Evolutionary conservation across 2,888 invertebrate genomes (phyloP).

Genomic region (Drosophila planitibia): DNA sequence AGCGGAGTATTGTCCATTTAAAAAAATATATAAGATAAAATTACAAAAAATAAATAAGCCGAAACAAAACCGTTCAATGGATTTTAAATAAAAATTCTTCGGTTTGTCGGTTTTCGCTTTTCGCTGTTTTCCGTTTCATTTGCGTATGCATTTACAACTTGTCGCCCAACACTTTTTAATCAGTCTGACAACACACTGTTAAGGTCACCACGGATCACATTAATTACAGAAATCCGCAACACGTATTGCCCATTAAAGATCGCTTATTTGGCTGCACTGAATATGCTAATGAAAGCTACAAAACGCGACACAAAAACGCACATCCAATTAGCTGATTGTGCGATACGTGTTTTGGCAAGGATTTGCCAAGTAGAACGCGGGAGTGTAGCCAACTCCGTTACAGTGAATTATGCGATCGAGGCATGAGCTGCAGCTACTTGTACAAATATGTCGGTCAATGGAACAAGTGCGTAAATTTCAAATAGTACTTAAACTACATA

Average conservation of each 20-base stretch:
- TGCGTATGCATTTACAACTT: constrained; percentile 69
- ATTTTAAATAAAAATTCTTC: constrained; percentile 29
- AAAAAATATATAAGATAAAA: constrained; percentile 58
- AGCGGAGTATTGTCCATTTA: constrained; percentile 55
- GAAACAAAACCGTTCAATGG: constrained; percentile 33
- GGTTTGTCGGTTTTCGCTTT: constrained; percentile 5
- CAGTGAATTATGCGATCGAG: constrained; percentile 63
- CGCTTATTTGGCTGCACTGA: constrained; percentile 36
- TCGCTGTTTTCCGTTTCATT: constrained; percentile 60
- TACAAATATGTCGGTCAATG: constrained; percentile 62
- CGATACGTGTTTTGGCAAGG: constrained; percentile 76
- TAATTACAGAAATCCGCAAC: constrained; percentile 68
- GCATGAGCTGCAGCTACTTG: constrained; percentile 46
- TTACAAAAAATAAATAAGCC: constrained; percentile 41
- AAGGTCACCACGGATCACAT: constrained; percentile 76
- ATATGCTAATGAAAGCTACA: constrained; percentile 78
- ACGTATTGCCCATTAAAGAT: constrained; percentile 73
- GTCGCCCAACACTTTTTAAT: constrained; percentile 77
- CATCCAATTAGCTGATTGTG: constrained; percentile 79
- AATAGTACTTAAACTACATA: constrained; percentile 26
- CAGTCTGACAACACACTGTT: constrained; percentile 75
- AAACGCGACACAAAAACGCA: constrained; percentile 52
- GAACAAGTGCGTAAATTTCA: constrained; percentile 59
- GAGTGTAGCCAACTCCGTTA: constrained; percentile 24
- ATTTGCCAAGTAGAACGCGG: constrained; percentile 23